Conservation (phyloP, 2,797 vertebrate species). For the Leptodactylus fallax region DNA sequence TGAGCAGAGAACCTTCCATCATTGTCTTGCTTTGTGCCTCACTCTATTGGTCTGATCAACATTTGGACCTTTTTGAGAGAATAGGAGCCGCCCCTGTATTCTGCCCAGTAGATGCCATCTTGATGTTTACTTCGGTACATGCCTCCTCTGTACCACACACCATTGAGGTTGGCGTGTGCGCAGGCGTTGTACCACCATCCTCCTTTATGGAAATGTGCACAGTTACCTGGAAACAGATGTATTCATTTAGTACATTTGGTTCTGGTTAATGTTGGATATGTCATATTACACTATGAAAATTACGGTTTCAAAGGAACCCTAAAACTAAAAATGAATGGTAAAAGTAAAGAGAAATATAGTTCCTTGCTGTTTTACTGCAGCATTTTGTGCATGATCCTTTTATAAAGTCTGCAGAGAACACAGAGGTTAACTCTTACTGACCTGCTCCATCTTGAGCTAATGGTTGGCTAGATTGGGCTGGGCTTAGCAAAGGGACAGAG, state of each 20-base stretch:
- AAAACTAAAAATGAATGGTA: too few species aligned
- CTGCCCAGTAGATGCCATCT: slow-evolving; percentile 97
- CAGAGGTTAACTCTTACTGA: too few species aligned
- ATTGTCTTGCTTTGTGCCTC: slow-evolving; percentile 63
- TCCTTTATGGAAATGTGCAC: slow-evolving; percentile 95
- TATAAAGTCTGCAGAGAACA: too few species aligned
- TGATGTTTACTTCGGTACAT: slow-evolving; percentile 96
- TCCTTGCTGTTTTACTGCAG: too few species aligned
- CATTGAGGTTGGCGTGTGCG: slow-evolving; percentile 93
- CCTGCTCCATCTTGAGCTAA: too few species aligned
- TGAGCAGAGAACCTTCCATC: background rate
- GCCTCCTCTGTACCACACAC: slow-evolving; percentile 94
- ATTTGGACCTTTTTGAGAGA: slow-evolving; percentile 92
- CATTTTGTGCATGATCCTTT: too few species aligned
- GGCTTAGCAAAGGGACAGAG: too few species aligned
- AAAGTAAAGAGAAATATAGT: too few species aligned
- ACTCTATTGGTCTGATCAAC: slow-evolving; percentile 97
- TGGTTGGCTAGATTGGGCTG: too few species aligned
- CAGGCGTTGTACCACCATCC: slow-evolving; percentile 98
- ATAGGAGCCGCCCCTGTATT: slow-evolving; percentile 96
- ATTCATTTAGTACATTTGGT: background rate
- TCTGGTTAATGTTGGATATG: background rate
- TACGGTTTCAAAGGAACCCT: background rate
- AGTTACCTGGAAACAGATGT: slow-evolving; percentile 82
- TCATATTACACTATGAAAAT: background rate